Evolutionary conservation across 2,888 invertebrate species (phyloP).

Genomic region (Trachelus iudaicus): DNA sequence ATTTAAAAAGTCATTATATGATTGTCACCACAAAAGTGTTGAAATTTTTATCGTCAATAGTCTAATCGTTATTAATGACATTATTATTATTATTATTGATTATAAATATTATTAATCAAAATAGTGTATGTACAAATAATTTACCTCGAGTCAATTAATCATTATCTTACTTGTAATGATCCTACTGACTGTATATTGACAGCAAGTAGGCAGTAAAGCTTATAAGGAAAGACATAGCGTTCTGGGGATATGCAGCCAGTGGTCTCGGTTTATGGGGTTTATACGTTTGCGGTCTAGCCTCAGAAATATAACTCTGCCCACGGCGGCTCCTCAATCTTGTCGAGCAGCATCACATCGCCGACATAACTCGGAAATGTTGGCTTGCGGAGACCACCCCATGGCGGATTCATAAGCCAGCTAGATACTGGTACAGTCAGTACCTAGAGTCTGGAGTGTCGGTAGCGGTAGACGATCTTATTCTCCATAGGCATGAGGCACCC

Average conservation of each 20-base stretch:
- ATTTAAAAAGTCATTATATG: not conserved
- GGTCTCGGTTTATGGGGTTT: slow-evolving; percentile 35
- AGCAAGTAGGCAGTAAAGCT: not conserved
- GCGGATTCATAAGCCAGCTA: slow-evolving; percentile 43
- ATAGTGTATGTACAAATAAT: not conserved
- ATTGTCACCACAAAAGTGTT: not conserved
- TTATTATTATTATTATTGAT: not conserved
- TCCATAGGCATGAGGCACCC: not conserved
- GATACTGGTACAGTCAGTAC: not conserved
- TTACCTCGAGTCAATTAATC: not conserved
- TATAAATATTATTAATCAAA: not conserved
- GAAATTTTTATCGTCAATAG: not conserved
- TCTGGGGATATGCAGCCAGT: not conserved
- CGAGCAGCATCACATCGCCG: slow-evolving; percentile 48
- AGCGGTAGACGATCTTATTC: slow-evolving; percentile 3
- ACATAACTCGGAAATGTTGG: slow-evolving; percentile 48
- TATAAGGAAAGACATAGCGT: not conserved
- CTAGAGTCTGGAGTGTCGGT: not conserved
- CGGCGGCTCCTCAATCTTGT: slow-evolving; percentile 55
- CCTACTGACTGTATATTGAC: not conserved
- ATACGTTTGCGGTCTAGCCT: slow-evolving; percentile 54
- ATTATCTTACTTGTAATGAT: not conserved
- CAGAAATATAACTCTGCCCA: slow-evolving; percentile 55
- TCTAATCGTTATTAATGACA: too few relatives aligned
- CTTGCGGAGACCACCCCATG: slow-evolving; percentile 42